Evolutionary conservation across 2,113 vertebrate species (phyloP), one percentile per base, ranked within the genome.

Genomic region (Mugil cephalus): DNA sequence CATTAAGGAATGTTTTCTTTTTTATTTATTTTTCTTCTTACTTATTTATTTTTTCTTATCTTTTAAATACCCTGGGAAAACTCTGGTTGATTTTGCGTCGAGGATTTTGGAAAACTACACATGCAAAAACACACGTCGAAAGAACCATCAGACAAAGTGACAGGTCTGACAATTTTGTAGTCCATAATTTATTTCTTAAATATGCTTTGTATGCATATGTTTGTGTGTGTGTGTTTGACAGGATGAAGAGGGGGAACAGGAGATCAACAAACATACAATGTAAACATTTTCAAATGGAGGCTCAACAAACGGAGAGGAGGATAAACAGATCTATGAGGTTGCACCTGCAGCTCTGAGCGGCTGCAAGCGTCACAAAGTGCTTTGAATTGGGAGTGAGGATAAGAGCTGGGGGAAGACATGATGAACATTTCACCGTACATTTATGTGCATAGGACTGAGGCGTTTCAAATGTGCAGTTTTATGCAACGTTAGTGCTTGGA

Each of bases 121-220:
- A 30, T 5, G 5, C 24, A 30, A 2, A 30, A 2, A 30, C 24
- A 30, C 24, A 30, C 24, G 24, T 5, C 5, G 24, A 30, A 30
- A 30, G 24, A 30, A 30, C 24, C 24, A 30, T 8, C 1, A 45
- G 6, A 50, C 19, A 50, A 10, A 11, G 9, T 0, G 2, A 48
- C 10, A 53, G 2, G 35, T n/a, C 6, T 56, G 0, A 17, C 24
- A 30, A 30, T 78, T 80, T 72, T 48, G 75, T 72, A 70, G 67
- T 80, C 71, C 79, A 88, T 87, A 64, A 88, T 92, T 91, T 90
- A 90, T 88, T 91, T 82, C 39, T 87, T 79, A 82, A 87, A 80
- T 84, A 86, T 69, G 76, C 53, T 54, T 65, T 66, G 70, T 69
- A 69, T 70, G 82, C 77, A 80, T 85, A 84, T 15, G 68, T 56